Evolutionary conservation across 2,113 vertebrate species (phyloP), one percentile per base, ranked within the genome.

Genomic region (Pao palembangensis): DNA sequence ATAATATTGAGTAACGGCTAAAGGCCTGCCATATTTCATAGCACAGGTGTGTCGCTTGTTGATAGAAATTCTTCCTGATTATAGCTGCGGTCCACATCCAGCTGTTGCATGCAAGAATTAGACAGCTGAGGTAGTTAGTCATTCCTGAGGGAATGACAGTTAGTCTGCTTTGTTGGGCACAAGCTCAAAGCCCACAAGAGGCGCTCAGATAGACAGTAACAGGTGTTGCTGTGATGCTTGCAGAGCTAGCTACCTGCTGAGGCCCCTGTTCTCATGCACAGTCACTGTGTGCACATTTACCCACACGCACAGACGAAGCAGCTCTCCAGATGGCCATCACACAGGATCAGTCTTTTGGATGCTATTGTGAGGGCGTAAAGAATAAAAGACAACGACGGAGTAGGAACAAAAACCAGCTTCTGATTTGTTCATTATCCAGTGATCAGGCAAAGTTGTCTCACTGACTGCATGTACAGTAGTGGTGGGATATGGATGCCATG

Each of bases 251-350:
- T 72, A 86, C 74, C 79, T 86, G 71, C 62, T 49, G 34, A 64
- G 43, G 55, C 58, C 72, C 51, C 55, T 2, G 34, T 38, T 46
- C 52, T 65, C 44, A 53, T 49, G 50, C 58, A 58, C 38, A 52
- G 17, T 50, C 10, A 49, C 34, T 18, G 66, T 46, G 46, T 47
- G 34, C 41, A 47, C 49, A 50, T 44, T 58, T 38, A 57, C 34
- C 56, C 17, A 62, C 25, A 58, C 51, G 55, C 47, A 34, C 59
- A 61, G 19, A 28, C 41, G 55, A 31, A 17, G 28, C 12, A 41
- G 53, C 64, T 61, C 70, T 87, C 83, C 85, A 88, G 84, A 87
- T 89, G 87, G 86, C 75, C 66, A 52, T 73, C 74, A 64, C 50
- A 57, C 67, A 75, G 66, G 73, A 80, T 79, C 75, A 61, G 71